phyloP scores from a whole-genome alignment of 2,113 vertebrate genomes.

The Cacatua alba region DNA sequence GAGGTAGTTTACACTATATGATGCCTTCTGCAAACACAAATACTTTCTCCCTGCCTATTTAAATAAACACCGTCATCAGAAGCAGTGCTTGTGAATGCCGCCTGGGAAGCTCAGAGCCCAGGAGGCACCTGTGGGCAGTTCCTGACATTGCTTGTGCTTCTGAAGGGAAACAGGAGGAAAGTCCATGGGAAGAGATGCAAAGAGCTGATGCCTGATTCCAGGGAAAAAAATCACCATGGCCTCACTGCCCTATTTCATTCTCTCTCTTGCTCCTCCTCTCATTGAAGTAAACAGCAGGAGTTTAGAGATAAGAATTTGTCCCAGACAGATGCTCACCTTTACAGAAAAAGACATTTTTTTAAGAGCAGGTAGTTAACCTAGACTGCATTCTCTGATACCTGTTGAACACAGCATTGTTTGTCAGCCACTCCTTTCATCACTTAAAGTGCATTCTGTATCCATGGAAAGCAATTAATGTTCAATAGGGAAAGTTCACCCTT shows the following conservation, averaged over 20 bases:
- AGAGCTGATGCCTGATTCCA: neutral
- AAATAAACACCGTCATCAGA: slow-evolving; percentile 4
- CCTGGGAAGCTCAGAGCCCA: slow-evolving; percentile 1
- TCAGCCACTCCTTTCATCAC: neutral
- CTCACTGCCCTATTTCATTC: neutral
- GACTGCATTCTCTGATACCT: neutral
- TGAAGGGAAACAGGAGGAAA: neutral
- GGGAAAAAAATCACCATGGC: neutral
- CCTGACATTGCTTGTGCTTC: neutral
- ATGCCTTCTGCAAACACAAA: slow-evolving; percentile 2
- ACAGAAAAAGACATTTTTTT: neutral
- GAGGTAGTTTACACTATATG: neutral
- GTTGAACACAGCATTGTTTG: neutral
- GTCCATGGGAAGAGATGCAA: neutral
- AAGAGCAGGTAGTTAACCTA: neutral
- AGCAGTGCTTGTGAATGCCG: rapidly evolving
- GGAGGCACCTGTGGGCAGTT: neutral
- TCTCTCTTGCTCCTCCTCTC: neutral
- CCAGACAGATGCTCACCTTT: neutral
- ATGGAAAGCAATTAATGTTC: neutral
- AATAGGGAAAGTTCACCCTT: neutral
- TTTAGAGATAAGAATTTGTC: neutral
- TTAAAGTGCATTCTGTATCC: neutral
- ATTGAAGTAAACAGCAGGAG: neutral
- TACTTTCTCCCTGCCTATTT: neutral